Evolutionary conservation across 1,140 invertebrate genomes (phyloP).

Genomic region (Drosophila auraria): DNA sequence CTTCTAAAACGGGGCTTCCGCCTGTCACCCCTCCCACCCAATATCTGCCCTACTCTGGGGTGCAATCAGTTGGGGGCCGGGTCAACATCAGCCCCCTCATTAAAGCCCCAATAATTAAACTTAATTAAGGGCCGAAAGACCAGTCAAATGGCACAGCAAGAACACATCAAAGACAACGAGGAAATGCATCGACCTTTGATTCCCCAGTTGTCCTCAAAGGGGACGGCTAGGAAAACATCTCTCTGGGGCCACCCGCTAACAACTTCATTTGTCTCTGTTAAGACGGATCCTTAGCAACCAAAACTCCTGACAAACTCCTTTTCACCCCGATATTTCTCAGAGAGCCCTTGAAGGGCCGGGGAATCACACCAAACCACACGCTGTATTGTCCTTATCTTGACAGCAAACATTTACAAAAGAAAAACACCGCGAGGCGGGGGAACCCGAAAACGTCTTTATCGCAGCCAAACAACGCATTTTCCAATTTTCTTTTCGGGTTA

Average conservation of each 20-base stretch:
- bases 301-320: conserved; percentile 52
- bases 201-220: background rate
- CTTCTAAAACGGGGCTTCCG: conserved; percentile 20
- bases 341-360: conserved; percentile 19
- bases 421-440: conserved; percentile 27
- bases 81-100: conserved; percentile 32
- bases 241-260: conserved; percentile 55
- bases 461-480: conserved; percentile 59
- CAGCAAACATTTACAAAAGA: conserved; percentile 83
- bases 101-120: conserved; percentile 75
- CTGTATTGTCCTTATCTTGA: conserved; percentile 79
- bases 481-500: conserved; percentile 66
- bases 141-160: conserved; percentile 56
- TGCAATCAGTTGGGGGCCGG: conserved; percentile 10
- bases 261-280: conserved; percentile 81
- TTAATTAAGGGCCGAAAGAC: conserved; percentile 73
- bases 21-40: conserved; percentile 15
- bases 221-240: conserved; percentile 15
- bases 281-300: conserved; percentile 52
- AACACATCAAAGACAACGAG: conserved; percentile 70
- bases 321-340: conserved; percentile 1
- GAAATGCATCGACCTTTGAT: conserved; percentile 44
- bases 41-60: background rate
- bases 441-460: conserved; percentile 43
- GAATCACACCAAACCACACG: conserved; percentile 65